Base-by-base conservation (phyloP, 2,888 invertebrate genomes). In the Hypsopygia costalis region DNA sequence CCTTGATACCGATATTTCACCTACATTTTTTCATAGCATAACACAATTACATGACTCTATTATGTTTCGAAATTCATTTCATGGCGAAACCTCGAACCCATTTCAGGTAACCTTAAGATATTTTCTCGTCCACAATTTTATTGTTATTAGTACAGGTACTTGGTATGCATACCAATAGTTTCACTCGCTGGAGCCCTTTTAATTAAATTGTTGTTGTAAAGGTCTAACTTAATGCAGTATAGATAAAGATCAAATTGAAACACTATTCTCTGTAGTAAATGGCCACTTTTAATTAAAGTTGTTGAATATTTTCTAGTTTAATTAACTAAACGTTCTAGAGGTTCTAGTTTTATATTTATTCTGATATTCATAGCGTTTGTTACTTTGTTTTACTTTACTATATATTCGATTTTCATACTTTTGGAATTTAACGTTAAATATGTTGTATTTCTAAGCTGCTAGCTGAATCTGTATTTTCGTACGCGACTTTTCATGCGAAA, bases 1-100 rank as follows among this genome's bases (percentile, higher is more conserved):
- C 25, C 25, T 25, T 25, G 25, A n/a, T 25, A 25, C 36, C 41
- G 37, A 42, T 42, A 36, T 34, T 36, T 29, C 21, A 6, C 16
- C 9, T 25, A 25, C n/a, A 25, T 25, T 25, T 25, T 25, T 25
- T 25, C 25, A 5, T 25, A 2, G n/a, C 25, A 25, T 25, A 25
- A 6, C n/a, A 25, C 25, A 25, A 25, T 25, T 25, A 3, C n/a
- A 25, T 25, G 8, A 25, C 25, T 25, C 8, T 25, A 1, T 25
- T 25, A 9, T 31, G 34, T 45, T 43, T 30, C 40, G 30, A 34
- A 41, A 43, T 32, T 37, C 11, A 40, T 52, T 54, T 56, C 37
- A 51, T 42, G 47, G 44, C 39, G 32, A 43, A 58, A 59, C 75
- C 75, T 72, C 59, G 76, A 58, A 51, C 66, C 52, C 48, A 55